Evolutionary conservation across 1,140 invertebrate species (phyloP).

Genomic region (Leptestheria dahalacensis): DNA sequence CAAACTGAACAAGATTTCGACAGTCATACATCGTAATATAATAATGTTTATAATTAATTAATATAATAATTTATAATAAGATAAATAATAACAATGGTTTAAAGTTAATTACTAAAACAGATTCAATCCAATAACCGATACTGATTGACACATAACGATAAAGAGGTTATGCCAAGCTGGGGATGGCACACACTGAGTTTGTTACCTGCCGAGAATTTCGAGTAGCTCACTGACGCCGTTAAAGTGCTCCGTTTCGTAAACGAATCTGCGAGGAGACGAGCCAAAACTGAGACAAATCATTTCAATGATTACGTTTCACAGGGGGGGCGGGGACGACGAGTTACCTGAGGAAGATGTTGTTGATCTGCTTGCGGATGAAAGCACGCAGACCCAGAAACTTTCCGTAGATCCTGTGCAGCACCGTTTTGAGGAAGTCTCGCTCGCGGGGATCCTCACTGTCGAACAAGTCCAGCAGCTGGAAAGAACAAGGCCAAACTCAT

Average conservation of each 20-base stretch:
- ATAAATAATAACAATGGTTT: too few relatives aligned
- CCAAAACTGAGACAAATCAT: constrained; percentile 13
- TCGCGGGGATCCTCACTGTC: constrained; percentile 98
- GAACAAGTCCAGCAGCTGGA: constrained; percentile 89
- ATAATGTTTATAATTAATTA: too few relatives aligned
- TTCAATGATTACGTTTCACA: neutral
- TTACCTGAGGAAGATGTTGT: constrained; percentile 91
- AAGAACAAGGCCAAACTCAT: constrained; percentile 19
- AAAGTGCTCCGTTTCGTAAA: constrained; percentile 99
- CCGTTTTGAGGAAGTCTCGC: constrained; percentile 97
- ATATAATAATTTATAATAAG: too few relatives aligned
- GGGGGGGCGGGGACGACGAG: neutral
- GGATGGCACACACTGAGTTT: too few relatives aligned
- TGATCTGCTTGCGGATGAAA: constrained; percentile 99
- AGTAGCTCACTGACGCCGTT: constrained; percentile 96
- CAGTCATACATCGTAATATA: too few relatives aligned
- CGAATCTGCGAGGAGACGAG: constrained; percentile 55
- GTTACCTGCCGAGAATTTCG: constrained; percentile 85
- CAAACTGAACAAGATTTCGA: too few relatives aligned
- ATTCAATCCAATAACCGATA: too few relatives aligned
- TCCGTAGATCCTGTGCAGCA: constrained; percentile 97
- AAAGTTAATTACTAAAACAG: too few relatives aligned
- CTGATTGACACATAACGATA: too few relatives aligned
- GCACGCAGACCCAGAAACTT: constrained; percentile 96
- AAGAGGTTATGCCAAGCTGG: too few relatives aligned